Conservation (phyloP, 2,113 vertebrate genomes). For the Phodopus roborovskii region DNA sequence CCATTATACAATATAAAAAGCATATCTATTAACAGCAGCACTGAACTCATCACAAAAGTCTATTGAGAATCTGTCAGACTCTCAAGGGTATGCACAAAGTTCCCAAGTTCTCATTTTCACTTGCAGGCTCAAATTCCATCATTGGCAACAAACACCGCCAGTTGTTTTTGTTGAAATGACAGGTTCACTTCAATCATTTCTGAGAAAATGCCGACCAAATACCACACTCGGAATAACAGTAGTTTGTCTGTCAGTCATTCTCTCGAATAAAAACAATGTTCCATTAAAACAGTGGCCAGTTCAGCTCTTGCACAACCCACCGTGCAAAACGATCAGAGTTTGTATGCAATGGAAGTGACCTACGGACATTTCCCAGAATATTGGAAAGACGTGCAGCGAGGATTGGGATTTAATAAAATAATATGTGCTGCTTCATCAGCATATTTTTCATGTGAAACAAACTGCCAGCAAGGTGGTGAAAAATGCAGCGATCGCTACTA, state of each 20-base stretch:
- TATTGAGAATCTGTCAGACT: conserved; percentile 62
- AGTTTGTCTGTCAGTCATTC: conserved; percentile 62
- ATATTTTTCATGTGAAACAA: background rate
- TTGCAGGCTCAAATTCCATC: conserved; percentile 46
- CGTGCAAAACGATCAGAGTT: background rate
- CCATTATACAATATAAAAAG: conserved; percentile 28
- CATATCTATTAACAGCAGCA: conserved; percentile 45
- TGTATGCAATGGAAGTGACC: fast-evolving
- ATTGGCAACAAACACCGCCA: conserved; percentile 60
- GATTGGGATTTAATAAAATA: background rate
- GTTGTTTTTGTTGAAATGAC: conserved; percentile 70
- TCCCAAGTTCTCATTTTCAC: conserved; percentile 69
- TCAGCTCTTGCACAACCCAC: background rate
- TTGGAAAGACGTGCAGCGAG: background rate
- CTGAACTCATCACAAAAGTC: conserved; percentile 41
- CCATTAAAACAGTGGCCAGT: background rate
- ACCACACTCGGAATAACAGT: conserved; percentile 6
- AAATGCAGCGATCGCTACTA: background rate
- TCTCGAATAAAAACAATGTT: conserved; percentile 21
- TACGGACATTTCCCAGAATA: background rate
- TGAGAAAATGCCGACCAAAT: conserved; percentile 55
- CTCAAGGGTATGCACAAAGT: background rate
- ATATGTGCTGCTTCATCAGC: background rate
- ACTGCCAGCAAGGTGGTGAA: background rate
- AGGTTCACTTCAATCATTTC: conserved; percentile 46